A percentile compares a stretch with the other conserved stretches of the same genome.
phyloP scores from a whole-genome alignment of 2,113 vertebrate genomes.

The Ptychochromis oligacanthus region DNA sequence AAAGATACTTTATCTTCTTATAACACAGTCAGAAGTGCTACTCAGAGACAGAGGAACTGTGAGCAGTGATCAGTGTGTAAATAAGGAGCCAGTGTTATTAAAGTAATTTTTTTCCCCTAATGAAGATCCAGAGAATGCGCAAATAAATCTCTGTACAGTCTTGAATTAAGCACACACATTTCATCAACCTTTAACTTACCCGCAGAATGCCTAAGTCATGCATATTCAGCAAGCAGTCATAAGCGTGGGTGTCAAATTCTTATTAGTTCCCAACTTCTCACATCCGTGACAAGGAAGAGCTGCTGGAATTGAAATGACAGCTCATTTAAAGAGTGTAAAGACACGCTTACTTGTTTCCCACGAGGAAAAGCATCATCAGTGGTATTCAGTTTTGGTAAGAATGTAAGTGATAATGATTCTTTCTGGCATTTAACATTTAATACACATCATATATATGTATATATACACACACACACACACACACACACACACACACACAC shows the following conservation, averaged over 20 bases:
- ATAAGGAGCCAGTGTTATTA: not conserved
- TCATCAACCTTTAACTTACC: not conserved
- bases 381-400: not conserved
- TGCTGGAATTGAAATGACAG: not conserved
- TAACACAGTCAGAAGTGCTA: not conserved
- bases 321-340: not conserved
- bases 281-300: not conserved
- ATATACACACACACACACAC: not conserved
- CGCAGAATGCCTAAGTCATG: not conserved
- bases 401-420: not conserved
- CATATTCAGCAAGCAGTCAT: slow-evolving; percentile 2
- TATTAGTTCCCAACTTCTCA: slow-evolving; percentile 7
- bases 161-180: not conserved
- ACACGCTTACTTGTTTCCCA: not conserved
- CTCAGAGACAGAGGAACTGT: not conserved
- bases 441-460: not conserved
- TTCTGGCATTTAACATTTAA: not conserved
- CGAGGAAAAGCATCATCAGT: not conserved
- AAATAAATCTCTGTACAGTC: accelerated
- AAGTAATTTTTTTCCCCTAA: not conserved
- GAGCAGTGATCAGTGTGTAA: not conserved
- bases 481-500: no score
- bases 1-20: not conserved
- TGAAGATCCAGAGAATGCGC: not conserved
- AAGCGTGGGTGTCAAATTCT: not conserved